Base-by-base conservation (phyloP, 2,888 invertebrate species). In the Melolontha melolontha region DNA sequence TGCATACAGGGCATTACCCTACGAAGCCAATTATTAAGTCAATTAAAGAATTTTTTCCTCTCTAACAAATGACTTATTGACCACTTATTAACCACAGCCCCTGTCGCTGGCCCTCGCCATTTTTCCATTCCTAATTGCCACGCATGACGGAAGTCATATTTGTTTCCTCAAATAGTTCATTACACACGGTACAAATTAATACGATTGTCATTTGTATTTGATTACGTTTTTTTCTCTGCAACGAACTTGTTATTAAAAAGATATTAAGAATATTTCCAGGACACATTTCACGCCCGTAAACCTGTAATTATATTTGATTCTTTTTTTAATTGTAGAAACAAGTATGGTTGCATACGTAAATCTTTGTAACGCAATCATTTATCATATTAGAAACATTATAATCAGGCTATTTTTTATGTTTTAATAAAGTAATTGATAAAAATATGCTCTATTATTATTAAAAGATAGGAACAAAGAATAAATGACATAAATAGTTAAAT, bases 141-240 rank as follows among this genome's bases (percentile, higher is more conserved):
- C 52, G 67, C 67, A 67, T 34, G 51, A 68, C 71, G 71, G 73
- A 73, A 73, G 71, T 71, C 51, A 63, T 71, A 69, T 68, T 71
- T 73, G 73, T 71, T 71, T 72, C 71, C 72, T 65, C 67, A 73
- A 72, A 71, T 73, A 65, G 67, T 71, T 66, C 67, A 69, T 72
- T 72, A 73, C 66, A 67, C 66, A n/a, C 42, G n/a, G 67, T 40
- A 34, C 54, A 72, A 72, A 72, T 72, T 71, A 72, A 72, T 72
- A 66, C 67, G 68, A 70, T 70, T 71, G 72, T 66, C 70, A 70
- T 70, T 71, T 41, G 63, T 41, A 44, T 64, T 54, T 70, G 64
- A 71, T 70, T 71, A 63, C 55, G 42, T 34, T 47, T 54, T 50
- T 66, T 70, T 17, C 52, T 63, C 57, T 65, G 66, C 70, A 50